Conservation (phyloP, 1,140 invertebrate species). For the Campodea augens region DNA sequence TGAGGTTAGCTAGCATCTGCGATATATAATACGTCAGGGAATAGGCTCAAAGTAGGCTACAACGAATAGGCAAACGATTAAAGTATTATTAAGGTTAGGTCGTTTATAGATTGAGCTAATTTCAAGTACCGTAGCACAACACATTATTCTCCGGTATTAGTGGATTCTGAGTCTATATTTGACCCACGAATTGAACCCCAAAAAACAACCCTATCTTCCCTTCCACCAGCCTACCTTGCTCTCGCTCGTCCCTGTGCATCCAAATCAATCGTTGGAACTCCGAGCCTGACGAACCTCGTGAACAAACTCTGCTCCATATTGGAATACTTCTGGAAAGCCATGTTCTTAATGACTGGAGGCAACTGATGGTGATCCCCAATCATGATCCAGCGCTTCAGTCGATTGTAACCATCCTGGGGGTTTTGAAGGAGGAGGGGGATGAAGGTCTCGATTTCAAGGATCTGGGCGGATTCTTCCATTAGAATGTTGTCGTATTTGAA, state of each 20-base stretch:
- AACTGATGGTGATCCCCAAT: constrained; percentile 99
- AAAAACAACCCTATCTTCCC: too few species aligned
- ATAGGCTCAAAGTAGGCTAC: too few species aligned
- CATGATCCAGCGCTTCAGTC: constrained; percentile 99
- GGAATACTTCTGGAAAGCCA: constrained; percentile 99
- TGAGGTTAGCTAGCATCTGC: too few species aligned
- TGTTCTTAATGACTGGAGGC: constrained; percentile 98
- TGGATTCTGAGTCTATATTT: too few species aligned
- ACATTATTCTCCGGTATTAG: too few species aligned
- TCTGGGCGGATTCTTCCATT: constrained; percentile 99
- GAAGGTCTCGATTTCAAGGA: constrained; percentile 98
- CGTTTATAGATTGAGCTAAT: too few species aligned
- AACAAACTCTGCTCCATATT: constrained; percentile 99
- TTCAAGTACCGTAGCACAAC: too few species aligned
- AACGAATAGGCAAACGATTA: too few species aligned
- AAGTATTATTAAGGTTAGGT: too few species aligned
- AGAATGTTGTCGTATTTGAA: constrained; percentile 98
- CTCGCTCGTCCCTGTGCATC: constrained; percentile 93
- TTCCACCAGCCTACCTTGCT: constrained; percentile 42
- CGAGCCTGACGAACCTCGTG: constrained; percentile 82
- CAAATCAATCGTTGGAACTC: constrained; percentile 89
- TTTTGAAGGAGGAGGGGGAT: constrained; percentile 95
- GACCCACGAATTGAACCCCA: too few species aligned
- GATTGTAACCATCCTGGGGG: constrained; percentile 85
- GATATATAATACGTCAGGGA: too few species aligned